Evolutionary conservation across 2,888 invertebrate genomes (phyloP).

Genomic region (Drosophila nigritarsus): DNA sequence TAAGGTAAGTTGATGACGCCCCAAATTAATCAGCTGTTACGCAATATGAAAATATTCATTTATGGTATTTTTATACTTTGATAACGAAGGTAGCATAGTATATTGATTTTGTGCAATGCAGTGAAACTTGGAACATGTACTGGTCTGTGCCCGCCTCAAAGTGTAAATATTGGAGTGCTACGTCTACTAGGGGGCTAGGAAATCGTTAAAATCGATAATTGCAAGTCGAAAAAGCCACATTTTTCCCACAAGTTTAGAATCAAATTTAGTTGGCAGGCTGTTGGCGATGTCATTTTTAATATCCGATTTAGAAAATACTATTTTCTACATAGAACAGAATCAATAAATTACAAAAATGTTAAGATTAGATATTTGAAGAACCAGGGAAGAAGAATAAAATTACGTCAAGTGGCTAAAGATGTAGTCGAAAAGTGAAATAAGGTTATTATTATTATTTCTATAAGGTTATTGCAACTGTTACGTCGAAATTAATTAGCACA

Average conservation of each 20-base stretch:
- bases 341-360: not conserved
- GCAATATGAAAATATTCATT: not conserved
- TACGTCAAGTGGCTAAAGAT: not conserved
- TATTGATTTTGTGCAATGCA: no score
- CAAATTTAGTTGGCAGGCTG: no score
- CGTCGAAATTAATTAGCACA: conserved; percentile 5
- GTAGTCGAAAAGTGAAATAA: not conserved
- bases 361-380: not conserved
- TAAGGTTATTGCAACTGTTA: not conserved
- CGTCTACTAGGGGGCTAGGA: no score
- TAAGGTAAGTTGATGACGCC: conserved; percentile 71
- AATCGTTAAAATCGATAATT: no score
- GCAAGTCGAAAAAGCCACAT: no score
- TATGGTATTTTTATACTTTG: not conserved
- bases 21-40: conserved; percentile 22
- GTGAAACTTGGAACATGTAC: no score
- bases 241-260: no score
- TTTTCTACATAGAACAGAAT: not conserved
- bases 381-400: not conserved
- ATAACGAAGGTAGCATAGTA: no score
- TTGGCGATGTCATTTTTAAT: not conserved
- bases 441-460: no score
- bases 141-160: no score
- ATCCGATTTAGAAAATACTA: not conserved
- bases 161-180: no score